A percentile compares a stretch with the other conserved stretches of the same genome.
Evolutionary conservation across 2,113 vertebrate genomes (phyloP).

Genomic region (Sinocyclocheilus anshuiensis): DNA sequence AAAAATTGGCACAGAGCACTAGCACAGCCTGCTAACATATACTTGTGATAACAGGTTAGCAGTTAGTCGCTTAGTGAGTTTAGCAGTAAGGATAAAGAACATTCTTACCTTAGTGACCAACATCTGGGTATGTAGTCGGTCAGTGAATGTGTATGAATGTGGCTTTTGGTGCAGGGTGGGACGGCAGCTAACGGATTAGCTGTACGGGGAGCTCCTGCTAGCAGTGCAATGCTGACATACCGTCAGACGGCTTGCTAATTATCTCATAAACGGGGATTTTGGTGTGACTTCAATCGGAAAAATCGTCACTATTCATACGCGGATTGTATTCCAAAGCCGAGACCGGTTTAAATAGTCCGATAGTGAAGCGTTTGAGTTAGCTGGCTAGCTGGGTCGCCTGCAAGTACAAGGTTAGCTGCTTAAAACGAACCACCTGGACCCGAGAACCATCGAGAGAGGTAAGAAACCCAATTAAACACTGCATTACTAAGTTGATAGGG

Average conservation of each 20-base stretch:
- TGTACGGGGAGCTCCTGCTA: slow-evolving; percentile 43
- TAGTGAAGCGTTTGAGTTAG: slow-evolving; percentile 6
- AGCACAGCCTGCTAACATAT: slow-evolving; percentile 41
- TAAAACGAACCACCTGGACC: slow-evolving; percentile 35
- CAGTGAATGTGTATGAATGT: slow-evolving; percentile 44
- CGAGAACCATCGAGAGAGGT: slow-evolving; percentile 14
- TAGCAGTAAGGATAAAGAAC: neutral
- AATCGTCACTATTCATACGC: neutral
- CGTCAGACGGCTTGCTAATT: slow-evolving; percentile 34
- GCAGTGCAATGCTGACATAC: slow-evolving; percentile 45
- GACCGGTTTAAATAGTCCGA: neutral
- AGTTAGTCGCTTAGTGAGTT: neutral
- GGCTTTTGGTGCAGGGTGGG: slow-evolving; percentile 46
- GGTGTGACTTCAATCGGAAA: neutral
- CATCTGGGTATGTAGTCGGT: slow-evolving; percentile 53
- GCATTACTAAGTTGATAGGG: neutral
- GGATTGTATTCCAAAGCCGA: neutral
- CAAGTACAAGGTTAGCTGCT: slow-evolving; percentile 33
- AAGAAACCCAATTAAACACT: slow-evolving; percentile 4
- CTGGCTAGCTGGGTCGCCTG: slow-evolving; percentile 30
- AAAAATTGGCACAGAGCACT: slow-evolving; percentile 46
- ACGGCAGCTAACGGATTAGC: slow-evolving; percentile 53
- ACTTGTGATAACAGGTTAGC: slow-evolving; percentile 6
- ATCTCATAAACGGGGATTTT: slow-evolving; percentile 15
- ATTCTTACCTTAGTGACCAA: neutral